A percentile compares a stretch with the other conserved stretches of the same genome.
phyloP scores from a whole-genome alignment of 2,888 invertebrate genomes.

The Torymus texanus region DNA sequence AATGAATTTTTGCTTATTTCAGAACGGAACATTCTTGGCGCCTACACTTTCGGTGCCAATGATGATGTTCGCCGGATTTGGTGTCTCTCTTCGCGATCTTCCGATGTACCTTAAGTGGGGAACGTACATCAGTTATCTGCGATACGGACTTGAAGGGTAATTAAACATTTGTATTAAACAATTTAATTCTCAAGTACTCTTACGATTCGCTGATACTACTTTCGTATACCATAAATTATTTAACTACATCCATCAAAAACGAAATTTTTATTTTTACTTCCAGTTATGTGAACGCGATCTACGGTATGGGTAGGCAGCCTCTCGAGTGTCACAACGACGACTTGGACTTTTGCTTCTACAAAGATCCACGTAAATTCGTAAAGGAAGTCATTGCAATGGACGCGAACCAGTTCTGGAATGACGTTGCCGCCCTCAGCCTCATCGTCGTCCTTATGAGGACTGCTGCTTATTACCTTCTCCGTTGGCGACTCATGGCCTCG shows the following conservation, averaged over 20 bases:
- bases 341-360: slow-evolving; percentile 86
- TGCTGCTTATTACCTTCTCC: slow-evolving; percentile 84
- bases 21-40: slow-evolving; percentile 97
- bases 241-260: background rate
- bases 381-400: slow-evolving; percentile 85
- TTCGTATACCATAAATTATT: background rate
- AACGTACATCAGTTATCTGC: slow-evolving; percentile 91
- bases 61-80: slow-evolving; percentile 98
- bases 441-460: slow-evolving; percentile 83
- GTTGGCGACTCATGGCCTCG: slow-evolving; percentile 84
- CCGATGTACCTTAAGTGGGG: slow-evolving; percentile 93
- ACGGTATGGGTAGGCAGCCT: slow-evolving; percentile 85
- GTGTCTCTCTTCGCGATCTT: slow-evolving; percentile 90
- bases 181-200: background rate
- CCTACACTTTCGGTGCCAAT: slow-evolving; percentile 94
- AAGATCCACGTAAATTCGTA: slow-evolving; percentile 87
- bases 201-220: background rate
- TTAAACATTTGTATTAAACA: slow-evolving; percentile 44
- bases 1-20: slow-evolving; percentile 60
- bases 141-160: slow-evolving; percentile 92
- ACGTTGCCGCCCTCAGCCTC: slow-evolving; percentile 83
- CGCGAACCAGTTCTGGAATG: slow-evolving; percentile 89
- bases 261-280: slow-evolving; percentile 7
- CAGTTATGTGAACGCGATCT: slow-evolving; percentile 85
- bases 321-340: slow-evolving; percentile 84